Base-by-base conservation (phyloP, 1,140 invertebrate genomes). In the Pissodes strobi region DNA sequence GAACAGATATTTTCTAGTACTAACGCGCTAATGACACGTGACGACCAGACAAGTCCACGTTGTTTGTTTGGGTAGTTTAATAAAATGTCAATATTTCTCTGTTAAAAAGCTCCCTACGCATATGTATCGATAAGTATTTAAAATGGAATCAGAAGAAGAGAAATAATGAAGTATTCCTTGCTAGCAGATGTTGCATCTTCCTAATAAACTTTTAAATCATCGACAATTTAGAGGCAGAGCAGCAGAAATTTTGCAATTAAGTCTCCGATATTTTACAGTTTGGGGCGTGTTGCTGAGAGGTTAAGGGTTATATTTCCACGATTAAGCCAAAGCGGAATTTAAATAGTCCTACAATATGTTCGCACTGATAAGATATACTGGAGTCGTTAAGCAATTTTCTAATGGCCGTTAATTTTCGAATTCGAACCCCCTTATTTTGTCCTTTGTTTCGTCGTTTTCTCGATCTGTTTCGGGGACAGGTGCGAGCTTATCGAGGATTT, bases 281-380 rank as follows among this genome's bases (percentile, higher is more conserved):
- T 61, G 64, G 64, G 57, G 64, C 58, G 64, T 66, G 64, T 27
- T 62, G 64, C 57, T 66, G 64, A 66, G 52, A 66, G 64, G 64
- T 66, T 66, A 66, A 66, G 64, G 64, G 64, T 66, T 66, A 66
- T 66, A 66, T 66, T 66, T 66, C 64, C 57, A 55, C 64, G 51
- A 66, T 66, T 66, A 66, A 61, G 64, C 64, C 64, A 61, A 66
- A 66, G 51, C 37, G 64, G 64, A 66, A 66, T 66, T 66, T 66
- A 66, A 66, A 66, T 66, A 66, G 64, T 66, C 58, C 64, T 66
- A 48, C 64, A 66, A 52, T 61, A 61, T 66, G 64, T 61, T 61
- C 38, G 51, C 48, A 34, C 55, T 58, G 64, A 61, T 60, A 61
- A 66, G 64, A 66, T 66, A 66, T 66, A 66, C 49, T 58, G 64